These are phyloP conservation scores for Tenualosa thibaudeaui DNA, from an alignment of 2,797 vertebrate species.

Conservation along the genomic window DNA sequence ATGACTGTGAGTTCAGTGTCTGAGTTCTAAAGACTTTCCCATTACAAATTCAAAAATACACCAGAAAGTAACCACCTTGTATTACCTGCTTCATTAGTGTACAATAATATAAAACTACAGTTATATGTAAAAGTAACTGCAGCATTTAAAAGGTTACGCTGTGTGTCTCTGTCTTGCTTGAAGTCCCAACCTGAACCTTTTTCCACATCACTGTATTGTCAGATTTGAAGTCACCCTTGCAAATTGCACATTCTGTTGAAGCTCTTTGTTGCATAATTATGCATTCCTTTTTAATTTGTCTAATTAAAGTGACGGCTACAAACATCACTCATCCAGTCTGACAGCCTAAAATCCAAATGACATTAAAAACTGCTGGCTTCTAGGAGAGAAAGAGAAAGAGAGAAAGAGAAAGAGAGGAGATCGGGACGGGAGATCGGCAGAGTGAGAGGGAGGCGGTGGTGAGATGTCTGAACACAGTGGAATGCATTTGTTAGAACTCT, in stretches of 20 bases:
- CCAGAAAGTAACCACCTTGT: not conserved
- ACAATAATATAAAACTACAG: no score
- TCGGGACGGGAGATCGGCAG: no score
- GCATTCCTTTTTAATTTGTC: slow-evolving; percentile 22
- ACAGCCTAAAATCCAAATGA: slow-evolving; percentile 26
- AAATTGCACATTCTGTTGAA: slow-evolving; percentile 9
- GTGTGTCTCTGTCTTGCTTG: not conserved
- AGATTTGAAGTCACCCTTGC: slow-evolving; percentile 6
- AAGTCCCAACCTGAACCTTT: not conserved
- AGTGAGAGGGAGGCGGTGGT: not conserved
- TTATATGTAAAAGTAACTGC: not conserved
- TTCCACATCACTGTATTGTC: slow-evolving; percentile 2
- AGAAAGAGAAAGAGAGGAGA: not conserved
- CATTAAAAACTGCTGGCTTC: not conserved
- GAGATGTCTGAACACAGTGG: not conserved
- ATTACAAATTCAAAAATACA: not conserved
- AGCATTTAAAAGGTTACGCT: not conserved
- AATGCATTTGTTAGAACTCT: not conserved
- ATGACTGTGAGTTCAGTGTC: not conserved
- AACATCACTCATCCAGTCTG: slow-evolving; percentile 11
- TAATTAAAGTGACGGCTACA: slow-evolving; percentile 13
- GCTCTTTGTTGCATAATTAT: slow-evolving; percentile 23
- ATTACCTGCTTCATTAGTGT: not conserved
- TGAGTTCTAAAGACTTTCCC: not conserved
- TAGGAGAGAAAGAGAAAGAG: not conserved